phyloP scores from a whole-genome alignment of 2,797 vertebrate species.

The Oreonectes daqikongensis region DNA sequence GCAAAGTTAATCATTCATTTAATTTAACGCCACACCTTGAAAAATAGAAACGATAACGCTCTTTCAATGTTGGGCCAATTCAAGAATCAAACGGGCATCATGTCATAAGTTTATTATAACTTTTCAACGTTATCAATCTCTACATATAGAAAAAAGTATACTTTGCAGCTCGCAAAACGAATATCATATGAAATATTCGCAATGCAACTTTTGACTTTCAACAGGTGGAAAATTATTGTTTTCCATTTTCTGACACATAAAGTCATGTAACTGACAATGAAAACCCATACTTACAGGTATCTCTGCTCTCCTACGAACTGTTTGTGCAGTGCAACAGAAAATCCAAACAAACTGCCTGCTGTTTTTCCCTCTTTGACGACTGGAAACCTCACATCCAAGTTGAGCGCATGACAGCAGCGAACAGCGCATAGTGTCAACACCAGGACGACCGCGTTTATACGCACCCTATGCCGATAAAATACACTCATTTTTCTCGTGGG shows the following conservation, averaged over 20 bases:
- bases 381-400: conserved; percentile 78
- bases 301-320: conserved; percentile 66
- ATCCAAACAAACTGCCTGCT: conserved; percentile 75
- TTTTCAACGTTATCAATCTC: too few relatives aligned
- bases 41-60: not conserved
- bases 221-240: not conserved
- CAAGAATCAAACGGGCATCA: not conserved
- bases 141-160: not conserved
- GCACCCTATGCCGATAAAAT: not conserved
- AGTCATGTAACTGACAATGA: not conserved
- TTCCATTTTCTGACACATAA: not conserved
- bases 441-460: conserved; percentile 2
- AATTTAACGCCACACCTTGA: not conserved
- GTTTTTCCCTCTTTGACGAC: conserved; percentile 76
- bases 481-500: conserved; percentile 10
- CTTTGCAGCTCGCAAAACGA: not conserved
- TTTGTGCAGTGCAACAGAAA: conserved; percentile 80
- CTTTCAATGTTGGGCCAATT: not conserved
- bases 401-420: conserved; percentile 64
- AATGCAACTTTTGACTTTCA: not conserved
- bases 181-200: not conserved
- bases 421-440: conserved; percentile 60
- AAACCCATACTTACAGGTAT: conserved; percentile 77
- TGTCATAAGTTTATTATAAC: too few relatives aligned
- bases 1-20: conserved; percentile 36